phyloP scores from a whole-genome alignment of 1,140 invertebrate species.

The Conus betulinus region DNA sequence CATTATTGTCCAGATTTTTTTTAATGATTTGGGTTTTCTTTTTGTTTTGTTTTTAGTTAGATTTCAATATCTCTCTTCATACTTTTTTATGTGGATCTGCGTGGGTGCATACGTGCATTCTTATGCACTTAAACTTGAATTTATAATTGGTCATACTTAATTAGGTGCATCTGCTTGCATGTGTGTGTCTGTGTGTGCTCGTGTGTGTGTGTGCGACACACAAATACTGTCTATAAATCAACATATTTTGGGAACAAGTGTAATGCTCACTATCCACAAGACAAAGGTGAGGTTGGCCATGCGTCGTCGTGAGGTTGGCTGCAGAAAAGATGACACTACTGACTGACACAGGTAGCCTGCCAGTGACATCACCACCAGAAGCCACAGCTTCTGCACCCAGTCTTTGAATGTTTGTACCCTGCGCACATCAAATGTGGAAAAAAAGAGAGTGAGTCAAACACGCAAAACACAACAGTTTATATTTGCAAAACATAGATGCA shows the following conservation, averaged over 20 bases:
- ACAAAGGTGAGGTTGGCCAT: conserved; percentile 87
- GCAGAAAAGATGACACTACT: conserved; percentile 77
- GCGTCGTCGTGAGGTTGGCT: conserved; percentile 80
- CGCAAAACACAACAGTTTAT: too few relatives aligned
- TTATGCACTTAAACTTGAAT: too few relatives aligned
- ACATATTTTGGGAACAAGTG: background rate
- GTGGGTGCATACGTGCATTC: too few relatives aligned
- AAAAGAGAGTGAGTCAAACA: too few relatives aligned
- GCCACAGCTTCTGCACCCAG: conserved; percentile 65
- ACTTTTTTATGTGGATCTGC: background rate
- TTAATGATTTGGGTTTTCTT: too few relatives aligned
- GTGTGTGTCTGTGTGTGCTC: background rate
- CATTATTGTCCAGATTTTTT: too few relatives aligned
- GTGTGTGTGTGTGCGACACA: background rate
- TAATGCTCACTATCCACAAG: conserved; percentile 81
- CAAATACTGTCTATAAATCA: background rate
- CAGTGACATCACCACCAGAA: conserved; percentile 72
- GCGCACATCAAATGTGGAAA: background rate
- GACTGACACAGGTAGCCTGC: conserved; percentile 77
- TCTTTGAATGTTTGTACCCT: conserved; percentile 59
- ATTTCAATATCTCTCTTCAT: background rate
- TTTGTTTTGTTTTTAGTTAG: background rate
- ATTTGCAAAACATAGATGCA: too few relatives aligned
- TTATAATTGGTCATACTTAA: background rate
- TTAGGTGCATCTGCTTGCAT: background rate